These are phyloP conservation scores for Syngnathus scovelli DNA, from an alignment of 2,113 vertebrate species.

Conservation along the genomic window DNA sequence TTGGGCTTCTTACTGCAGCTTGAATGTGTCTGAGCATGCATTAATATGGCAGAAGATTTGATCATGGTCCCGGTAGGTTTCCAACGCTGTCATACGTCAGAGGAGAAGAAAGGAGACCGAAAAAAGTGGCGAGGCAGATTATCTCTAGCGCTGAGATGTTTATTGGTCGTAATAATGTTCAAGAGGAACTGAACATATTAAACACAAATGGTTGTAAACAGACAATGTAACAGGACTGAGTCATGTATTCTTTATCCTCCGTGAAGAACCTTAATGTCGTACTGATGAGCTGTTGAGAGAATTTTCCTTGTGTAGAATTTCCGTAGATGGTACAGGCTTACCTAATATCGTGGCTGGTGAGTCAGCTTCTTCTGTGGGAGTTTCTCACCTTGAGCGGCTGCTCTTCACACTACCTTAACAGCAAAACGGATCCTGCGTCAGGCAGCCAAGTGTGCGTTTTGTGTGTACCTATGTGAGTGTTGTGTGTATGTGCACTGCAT, in stretches of 20 bases:
- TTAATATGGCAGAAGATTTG: constrained; percentile 13
- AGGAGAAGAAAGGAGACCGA: background rate
- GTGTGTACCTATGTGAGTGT: constrained; percentile 1
- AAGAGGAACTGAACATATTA: background rate
- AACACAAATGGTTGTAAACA: background rate
- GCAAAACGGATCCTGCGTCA: constrained; percentile 22
- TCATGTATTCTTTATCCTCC: too few species aligned
- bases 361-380: constrained; percentile 19
- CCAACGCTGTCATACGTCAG: constrained; percentile 11
- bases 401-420: constrained; percentile 27
- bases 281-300: too few species aligned
- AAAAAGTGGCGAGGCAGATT: background rate
- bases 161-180: constrained; percentile 6
- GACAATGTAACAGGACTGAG: too few species aligned
- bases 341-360: background rate
- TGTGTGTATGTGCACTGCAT: background rate
- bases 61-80: constrained; percentile 17
- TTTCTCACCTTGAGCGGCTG: constrained; percentile 32
- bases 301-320: background rate
- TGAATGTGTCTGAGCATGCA: background rate
- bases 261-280: too few species aligned
- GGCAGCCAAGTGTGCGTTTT: constrained; percentile 11
- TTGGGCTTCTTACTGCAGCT: constrained; percentile 26
- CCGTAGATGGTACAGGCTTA: background rate
- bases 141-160: background rate